phyloP scores from a whole-genome alignment of 2,888 invertebrate species.

The Homarus gammarus region DNA sequence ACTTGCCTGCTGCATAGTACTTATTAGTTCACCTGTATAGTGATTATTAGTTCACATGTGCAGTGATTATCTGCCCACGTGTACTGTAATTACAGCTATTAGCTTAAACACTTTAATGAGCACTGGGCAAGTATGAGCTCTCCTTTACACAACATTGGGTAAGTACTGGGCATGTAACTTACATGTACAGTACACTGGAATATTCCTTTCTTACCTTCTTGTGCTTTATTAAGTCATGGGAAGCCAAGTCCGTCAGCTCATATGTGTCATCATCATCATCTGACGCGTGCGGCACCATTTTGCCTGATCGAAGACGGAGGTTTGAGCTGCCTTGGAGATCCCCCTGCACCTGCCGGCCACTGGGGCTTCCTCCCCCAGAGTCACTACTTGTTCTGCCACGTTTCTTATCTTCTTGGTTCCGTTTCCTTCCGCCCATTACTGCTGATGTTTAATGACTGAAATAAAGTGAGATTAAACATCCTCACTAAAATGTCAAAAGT shows the following conservation, averaged over 20 bases:
- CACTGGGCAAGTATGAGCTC: too few relatives aligned
- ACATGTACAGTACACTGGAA: too few relatives aligned
- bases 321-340: neutral
- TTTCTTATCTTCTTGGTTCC: conserved; percentile 3
- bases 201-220: neutral
- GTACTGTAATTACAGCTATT: too few relatives aligned
- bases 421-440: conserved; percentile 8
- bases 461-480: neutral
- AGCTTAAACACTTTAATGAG: too few relatives aligned
- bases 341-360: neutral
- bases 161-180: too few relatives aligned
- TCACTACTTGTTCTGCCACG: neutral
- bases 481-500: neutral
- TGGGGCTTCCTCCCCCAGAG: neutral
- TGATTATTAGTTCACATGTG: too few relatives aligned
- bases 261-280: neutral
- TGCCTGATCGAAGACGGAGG: neutral
- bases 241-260: neutral
- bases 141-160: too few relatives aligned
- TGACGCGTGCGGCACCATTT: neutral
- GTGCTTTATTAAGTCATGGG: neutral
- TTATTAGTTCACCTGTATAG: too few relatives aligned
- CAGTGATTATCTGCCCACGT: too few relatives aligned
- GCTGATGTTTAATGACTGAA: neutral
- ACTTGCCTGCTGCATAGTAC: too few relatives aligned